Conservation (phyloP, 1,140 invertebrate species). For the Drosophila nasuta region DNA sequence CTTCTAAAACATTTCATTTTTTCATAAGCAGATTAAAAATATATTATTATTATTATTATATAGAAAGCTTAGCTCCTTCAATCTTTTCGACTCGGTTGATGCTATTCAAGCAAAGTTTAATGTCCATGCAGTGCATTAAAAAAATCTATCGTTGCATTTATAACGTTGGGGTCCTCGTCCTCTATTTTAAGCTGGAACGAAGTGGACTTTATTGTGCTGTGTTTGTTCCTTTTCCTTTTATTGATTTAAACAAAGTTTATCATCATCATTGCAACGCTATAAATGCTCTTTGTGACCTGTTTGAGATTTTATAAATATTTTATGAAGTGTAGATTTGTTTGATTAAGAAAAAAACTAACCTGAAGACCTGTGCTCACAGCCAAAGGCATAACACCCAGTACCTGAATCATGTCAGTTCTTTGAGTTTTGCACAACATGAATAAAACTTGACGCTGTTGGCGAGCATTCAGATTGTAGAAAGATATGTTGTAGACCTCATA, state of each 20-base stretch:
- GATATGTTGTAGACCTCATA: constrained; percentile 59
- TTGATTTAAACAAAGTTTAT: constrained; percentile 50
- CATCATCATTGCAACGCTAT: constrained; percentile 73
- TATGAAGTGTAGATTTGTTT: too few relatives aligned
- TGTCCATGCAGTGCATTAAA: too few relatives aligned
- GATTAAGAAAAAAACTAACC: constrained; percentile 23
- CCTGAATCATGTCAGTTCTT: constrained; percentile 24
- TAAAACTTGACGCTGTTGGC: constrained; percentile 6
- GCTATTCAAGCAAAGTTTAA: too few relatives aligned
- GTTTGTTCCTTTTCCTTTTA: constrained; percentile 28
- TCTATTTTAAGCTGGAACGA: too few relatives aligned
- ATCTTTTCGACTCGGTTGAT: too few relatives aligned
- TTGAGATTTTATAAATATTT: too few relatives aligned
- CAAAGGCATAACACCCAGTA: constrained; percentile 52
- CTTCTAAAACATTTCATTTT: too few relatives aligned
- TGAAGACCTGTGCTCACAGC: constrained; percentile 51
- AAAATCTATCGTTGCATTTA: too few relatives aligned
- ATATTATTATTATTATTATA: too few relatives aligned
- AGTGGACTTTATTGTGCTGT: neutral
- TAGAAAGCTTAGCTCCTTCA: too few relatives aligned
- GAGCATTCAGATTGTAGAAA: constrained; percentile 45
- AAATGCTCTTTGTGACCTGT: constrained; percentile 19
- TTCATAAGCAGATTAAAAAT: too few relatives aligned
- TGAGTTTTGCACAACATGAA: constrained; percentile 53
- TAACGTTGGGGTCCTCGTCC: too few relatives aligned